Evolutionary conservation across 1,140 invertebrate genomes (phyloP), one percentile per base, ranked within the genome.

Genomic region (Ips typographus): DNA sequence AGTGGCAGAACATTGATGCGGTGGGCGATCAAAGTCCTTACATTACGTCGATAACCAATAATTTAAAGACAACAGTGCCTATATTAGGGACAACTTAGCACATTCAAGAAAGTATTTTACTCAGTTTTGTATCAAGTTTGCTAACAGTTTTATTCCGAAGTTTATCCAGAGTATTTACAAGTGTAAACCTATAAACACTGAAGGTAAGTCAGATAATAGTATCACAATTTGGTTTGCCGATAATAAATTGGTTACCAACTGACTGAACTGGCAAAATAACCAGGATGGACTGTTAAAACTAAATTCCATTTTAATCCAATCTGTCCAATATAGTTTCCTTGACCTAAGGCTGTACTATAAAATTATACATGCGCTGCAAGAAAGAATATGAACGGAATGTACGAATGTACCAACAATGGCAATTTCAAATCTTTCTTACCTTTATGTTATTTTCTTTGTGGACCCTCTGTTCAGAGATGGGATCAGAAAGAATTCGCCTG

Each of bases 21-120:
- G 98, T 99, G 0, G 97, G 97, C 1, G 98, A 99, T 81, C 96
- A 99, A 83, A 98, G 95, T 82, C 86, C 90, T 5, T 99, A 99
- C 80, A 93, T 99, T 1, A 94, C 92, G 8, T 90, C 91, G 5
- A 93, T 99, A 37, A 90, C 94, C 2, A 85, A 88, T 68, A 94
- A 98, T 79, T 85, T 99, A 3, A 91, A 94, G 78, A 89, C 91
- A 75, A 91, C 92, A 0, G 88, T 99, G 57, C 97, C 97, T 0
- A 83, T 91, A 88, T 99, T 6, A 81, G 98, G 67, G 95, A 98
- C 77, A 92, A 95, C 78, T 83, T 99, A n/a, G 88, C 93, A 1
- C 94, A 93, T 22, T 96, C 96, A 1, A 84, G 96, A 44, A 99
- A 99, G 84, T 99, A 99, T 81, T 99, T 98, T 80, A 98, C 96